Percentiles rank a stretch among this genome's conserved stretches.
These are phyloP conservation scores for Cottus gobio DNA, from an alignment of 2,113 vertebrate species.

Conservation along the genomic window DNA sequence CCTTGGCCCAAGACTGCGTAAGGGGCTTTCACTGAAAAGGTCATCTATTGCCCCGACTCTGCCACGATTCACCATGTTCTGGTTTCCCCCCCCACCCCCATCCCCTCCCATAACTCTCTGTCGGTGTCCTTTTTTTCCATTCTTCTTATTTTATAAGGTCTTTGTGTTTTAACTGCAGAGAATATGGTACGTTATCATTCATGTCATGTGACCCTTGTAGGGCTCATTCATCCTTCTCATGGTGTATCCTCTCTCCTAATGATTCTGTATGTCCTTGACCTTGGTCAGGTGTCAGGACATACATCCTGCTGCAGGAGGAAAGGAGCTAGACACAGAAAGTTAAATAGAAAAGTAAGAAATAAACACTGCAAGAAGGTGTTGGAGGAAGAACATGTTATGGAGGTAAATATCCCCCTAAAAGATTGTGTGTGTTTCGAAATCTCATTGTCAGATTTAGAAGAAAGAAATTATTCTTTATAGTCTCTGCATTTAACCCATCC, in stretches of 20 bases:
- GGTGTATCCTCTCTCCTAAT: conserved; percentile 30
- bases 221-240: conserved; percentile 20
- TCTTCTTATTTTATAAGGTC: conserved; percentile 41
- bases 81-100: conserved; percentile 31
- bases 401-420: conserved; percentile 67
- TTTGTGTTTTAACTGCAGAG: conserved; percentile 56
- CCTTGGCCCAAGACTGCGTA: conserved; percentile 76
- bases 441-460: too few species aligned
- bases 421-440: conserved; percentile 40
- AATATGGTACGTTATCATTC: conserved; percentile 47
- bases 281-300: conserved; percentile 33
- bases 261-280: conserved; percentile 45
- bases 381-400: conserved; percentile 37
- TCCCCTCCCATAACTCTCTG: conserved; percentile 10
- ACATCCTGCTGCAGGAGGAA: conserved; percentile 11
- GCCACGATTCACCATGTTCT: conserved; percentile 44
- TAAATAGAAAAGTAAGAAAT: conserved; percentile 6
- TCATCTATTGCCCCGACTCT: conserved; percentile 75
- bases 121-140: conserved; percentile 30
- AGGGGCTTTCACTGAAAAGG: conserved; percentile 81
- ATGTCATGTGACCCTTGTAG: conserved; percentile 44
- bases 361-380: conserved; percentile 25
- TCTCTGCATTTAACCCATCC: too few species aligned
- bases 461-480: too few species aligned
- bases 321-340: conserved; percentile 16